These are phyloP conservation scores for Drosophila phalerata DNA, from an alignment of 2,888 invertebrate genomes.

Conservation along the genomic window DNA sequence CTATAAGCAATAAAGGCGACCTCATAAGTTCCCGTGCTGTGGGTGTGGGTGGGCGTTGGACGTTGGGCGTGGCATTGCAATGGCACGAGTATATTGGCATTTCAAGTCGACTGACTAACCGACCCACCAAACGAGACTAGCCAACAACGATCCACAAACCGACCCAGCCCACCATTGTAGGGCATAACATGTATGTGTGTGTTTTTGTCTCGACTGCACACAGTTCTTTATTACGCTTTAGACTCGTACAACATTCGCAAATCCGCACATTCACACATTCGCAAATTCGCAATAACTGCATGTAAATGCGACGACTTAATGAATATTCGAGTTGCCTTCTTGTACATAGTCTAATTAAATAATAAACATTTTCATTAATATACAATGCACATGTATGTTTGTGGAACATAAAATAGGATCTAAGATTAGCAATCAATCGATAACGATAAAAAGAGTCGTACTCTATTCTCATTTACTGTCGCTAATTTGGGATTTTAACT, in stretches of 20 bases:
- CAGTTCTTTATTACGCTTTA: slow-evolving; percentile 34
- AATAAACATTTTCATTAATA: slow-evolving; percentile 31
- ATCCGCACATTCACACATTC: slow-evolving; percentile 16
- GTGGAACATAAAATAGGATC: not conserved
- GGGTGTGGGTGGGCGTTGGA: slow-evolving; percentile 32
- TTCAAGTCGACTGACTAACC: slow-evolving; percentile 12
- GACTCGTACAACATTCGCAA: slow-evolving; percentile 23
- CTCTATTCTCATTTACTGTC: too few species aligned
- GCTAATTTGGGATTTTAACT: too few species aligned
- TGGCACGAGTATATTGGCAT: slow-evolving; percentile 7
- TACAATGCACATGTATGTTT: not conserved
- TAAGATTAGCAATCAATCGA: too few species aligned
- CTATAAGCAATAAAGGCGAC: slow-evolving; percentile 36
- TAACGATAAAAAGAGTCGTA: too few species aligned
- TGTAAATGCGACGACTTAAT: slow-evolving; percentile 20
- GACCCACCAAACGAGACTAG: slow-evolving; percentile 13
- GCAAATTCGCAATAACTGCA: slow-evolving; percentile 7
- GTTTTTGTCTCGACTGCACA: slow-evolving; percentile 12
- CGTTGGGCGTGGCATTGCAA: slow-evolving; percentile 31
- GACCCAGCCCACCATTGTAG: not conserved
- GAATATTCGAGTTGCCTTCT: slow-evolving; percentile 19
- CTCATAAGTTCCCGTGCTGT: slow-evolving; percentile 39
- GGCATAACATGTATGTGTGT: slow-evolving; percentile 14
- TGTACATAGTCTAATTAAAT: slow-evolving; percentile 15
- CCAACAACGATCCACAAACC: slow-evolving; percentile 11